phyloP scores from a whole-genome alignment of 2,113 vertebrate genomes.

The Dolichotis patagonum region DNA sequence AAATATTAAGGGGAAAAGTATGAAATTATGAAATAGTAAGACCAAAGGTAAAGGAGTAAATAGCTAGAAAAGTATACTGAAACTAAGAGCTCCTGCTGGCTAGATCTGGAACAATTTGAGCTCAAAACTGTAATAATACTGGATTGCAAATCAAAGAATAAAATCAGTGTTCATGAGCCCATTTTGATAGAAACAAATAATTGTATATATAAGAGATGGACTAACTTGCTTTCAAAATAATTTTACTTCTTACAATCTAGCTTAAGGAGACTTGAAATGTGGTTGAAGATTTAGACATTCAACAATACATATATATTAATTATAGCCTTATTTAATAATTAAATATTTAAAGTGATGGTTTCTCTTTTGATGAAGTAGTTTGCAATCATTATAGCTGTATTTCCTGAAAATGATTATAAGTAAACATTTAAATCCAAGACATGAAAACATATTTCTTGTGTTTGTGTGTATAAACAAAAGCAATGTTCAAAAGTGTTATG shows the following conservation, averaged over 20 bases:
- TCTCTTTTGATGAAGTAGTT: slow-evolving; percentile 19
- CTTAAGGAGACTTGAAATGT: background rate
- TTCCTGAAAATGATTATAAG: background rate
- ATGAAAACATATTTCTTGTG: background rate
- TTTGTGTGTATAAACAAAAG: background rate
- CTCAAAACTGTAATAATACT: background rate
- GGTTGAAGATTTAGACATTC: slow-evolving; percentile 15
- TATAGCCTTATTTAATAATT: background rate
- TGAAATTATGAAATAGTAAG: background rate
- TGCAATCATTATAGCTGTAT: background rate
- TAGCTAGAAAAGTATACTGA: background rate
- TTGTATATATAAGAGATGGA: background rate
- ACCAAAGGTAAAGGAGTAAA: background rate
- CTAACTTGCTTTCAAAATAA: background rate
- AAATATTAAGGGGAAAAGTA: background rate
- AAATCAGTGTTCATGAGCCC: background rate
- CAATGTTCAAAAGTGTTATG: background rate
- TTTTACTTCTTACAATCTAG: background rate
- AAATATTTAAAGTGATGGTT: slow-evolving; percentile 23
- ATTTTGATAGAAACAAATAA: background rate
- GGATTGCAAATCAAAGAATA: background rate
- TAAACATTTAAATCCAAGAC: background rate
- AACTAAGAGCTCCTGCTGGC: background rate
- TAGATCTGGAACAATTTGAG: background rate
- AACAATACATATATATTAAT: background rate